Evolutionary conservation across 2,113 vertebrate species (phyloP), one percentile per base, ranked within the genome.

Genomic region (Atherinomorus stipes): DNA sequence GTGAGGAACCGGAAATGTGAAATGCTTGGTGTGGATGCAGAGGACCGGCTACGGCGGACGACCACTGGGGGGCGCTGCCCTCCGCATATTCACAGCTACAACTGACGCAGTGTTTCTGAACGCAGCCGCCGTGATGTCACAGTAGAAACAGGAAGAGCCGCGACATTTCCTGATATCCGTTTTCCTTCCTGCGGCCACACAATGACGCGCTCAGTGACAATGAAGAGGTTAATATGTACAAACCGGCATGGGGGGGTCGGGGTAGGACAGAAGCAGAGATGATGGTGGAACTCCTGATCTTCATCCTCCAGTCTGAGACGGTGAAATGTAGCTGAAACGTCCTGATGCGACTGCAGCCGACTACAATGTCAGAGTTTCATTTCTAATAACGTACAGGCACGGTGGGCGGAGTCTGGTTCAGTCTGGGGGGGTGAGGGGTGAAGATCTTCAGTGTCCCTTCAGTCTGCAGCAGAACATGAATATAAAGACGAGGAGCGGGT

Each of bases 161-260:
- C 11, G 38, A 28, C 7, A 15, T 31, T 56, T 34, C 53, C 53
- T 31, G 53, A 19, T 13, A 18, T 31, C 15, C 7, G 53, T 31
- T 31, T 18, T 31, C n/a, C 34, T 56, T 56, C 53, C 53, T 31
- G 53, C 9, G 11, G 37, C 34, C 5, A 11, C 37, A 21, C 7
- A 11, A 28, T 6, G 51, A 53, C 12, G 11, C n/a, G 10, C 37
- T 8, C 37, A 2, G 37, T 15, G 11, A 3, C 38, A 21, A 18
- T 2, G 37, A 6, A 3, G 56, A 21, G 6, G 18, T 64, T 51
- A 87, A 84, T 94, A 95, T 95, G 89, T 96, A 96, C 95, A 96
- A 31, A 47, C 8, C 5, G 18, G 10, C n/a, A 37, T 1, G 28
- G 54, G 7, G 26, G 8, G 53, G 4, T 0, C 11, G 13, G 6